phyloP scores from a whole-genome alignment of 2,888 invertebrate genomes.

The Drosophila ustulata region DNA sequence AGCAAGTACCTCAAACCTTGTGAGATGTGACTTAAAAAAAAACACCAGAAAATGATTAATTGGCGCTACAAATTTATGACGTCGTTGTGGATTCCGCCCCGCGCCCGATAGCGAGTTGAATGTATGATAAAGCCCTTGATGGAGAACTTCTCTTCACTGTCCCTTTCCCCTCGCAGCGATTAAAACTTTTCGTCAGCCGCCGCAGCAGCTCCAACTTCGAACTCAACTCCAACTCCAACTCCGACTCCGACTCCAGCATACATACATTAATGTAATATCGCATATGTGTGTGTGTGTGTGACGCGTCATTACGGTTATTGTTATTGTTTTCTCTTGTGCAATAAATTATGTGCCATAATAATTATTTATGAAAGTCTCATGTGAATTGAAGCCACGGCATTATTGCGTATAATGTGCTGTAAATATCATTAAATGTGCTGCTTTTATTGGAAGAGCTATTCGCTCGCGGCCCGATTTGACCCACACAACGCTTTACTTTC shows the following conservation, averaged over 20 bases:
- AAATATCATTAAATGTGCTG: constrained; percentile 35
- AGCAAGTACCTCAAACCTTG: neutral
- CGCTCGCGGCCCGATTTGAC: constrained; percentile 16
- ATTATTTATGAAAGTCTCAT: constrained; percentile 65
- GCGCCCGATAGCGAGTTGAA: constrained; percentile 70
- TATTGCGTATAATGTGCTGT: constrained; percentile 38
- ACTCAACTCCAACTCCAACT: constrained; percentile 46
- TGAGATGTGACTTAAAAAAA: constrained; percentile 13
- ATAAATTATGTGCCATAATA: constrained; percentile 73
- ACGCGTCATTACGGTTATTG: constrained; percentile 58
- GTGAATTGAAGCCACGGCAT: constrained; percentile 27
- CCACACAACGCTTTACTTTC: neutral
- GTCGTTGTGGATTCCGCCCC: constrained; percentile 43
- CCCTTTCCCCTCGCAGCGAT: constrained; percentile 44
- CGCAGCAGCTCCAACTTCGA: constrained; percentile 58
- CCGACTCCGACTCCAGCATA: constrained; percentile 59
- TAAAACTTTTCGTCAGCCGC: constrained; percentile 66
- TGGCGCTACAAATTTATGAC: constrained; percentile 79
- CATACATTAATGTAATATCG: constrained; percentile 59
- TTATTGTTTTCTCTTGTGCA: constrained; percentile 56
- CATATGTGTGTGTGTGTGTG: constrained; percentile 20
- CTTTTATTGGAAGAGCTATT: constrained; percentile 32
- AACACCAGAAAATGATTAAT: constrained; percentile 66
- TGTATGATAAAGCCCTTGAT: constrained; percentile 68
- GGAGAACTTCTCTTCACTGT: constrained; percentile 31